Evolutionary conservation across 2,888 invertebrate genomes (phyloP).

Genomic region (Apamea epomidion): DNA sequence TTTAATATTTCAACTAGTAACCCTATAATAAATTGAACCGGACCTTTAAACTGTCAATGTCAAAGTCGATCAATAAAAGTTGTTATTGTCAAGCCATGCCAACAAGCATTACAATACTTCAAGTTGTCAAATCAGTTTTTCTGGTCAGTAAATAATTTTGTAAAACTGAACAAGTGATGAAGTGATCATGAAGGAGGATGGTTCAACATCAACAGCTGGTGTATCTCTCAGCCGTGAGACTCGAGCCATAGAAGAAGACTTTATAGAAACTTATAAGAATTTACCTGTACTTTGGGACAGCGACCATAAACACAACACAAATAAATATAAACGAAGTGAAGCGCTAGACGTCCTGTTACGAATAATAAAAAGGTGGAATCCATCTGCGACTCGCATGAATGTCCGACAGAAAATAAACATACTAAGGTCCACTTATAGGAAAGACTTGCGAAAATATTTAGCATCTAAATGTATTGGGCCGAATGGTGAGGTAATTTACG

Average conservation of each 20-base stretch:
- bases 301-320: constrained; percentile 69
- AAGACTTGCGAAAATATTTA: constrained; percentile 67
- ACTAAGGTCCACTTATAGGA: constrained; percentile 72
- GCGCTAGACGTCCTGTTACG: constrained; percentile 66
- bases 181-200: constrained; percentile 53
- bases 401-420: constrained; percentile 75
- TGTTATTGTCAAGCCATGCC: constrained; percentile 18
- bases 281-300: constrained; percentile 71
- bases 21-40: background rate
- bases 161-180: constrained; percentile 40
- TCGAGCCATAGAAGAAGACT: constrained; percentile 64
- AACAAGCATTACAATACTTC: constrained; percentile 23
- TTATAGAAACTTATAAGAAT: constrained; percentile 69
- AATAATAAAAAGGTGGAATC: constrained; percentile 66
- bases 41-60: constrained; percentile 11
- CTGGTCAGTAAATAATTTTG: constrained; percentile 44
- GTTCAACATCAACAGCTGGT: background rate
- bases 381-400: constrained; percentile 62
- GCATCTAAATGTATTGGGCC: constrained; percentile 63
- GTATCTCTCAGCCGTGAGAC: constrained; percentile 41
- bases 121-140: constrained; percentile 47
- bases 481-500: constrained; percentile 68
- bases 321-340: constrained; percentile 69
- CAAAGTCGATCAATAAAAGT: constrained; percentile 19
- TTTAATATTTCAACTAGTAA: constrained; percentile 22